These are phyloP conservation scores for Chelonus insularis DNA, from an alignment of 1,140 invertebrate species.

Conservation along the genomic window DNA sequence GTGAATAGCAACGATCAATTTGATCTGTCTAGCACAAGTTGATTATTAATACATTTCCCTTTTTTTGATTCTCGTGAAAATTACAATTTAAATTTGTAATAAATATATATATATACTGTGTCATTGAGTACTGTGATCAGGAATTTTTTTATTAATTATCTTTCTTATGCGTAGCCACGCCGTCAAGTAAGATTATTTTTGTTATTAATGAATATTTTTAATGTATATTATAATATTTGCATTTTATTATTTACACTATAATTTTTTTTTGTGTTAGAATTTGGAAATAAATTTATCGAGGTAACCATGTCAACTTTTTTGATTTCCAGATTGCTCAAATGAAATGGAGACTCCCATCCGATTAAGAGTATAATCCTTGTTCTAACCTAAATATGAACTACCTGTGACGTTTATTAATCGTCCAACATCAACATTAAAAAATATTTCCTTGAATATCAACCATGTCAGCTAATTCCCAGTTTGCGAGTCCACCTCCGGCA, in stretches of 20 bases:
- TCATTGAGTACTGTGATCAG: not conserved
- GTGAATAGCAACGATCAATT: too few relatives aligned
- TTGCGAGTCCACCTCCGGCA: slow-evolving; percentile 50
- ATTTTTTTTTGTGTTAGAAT: too few relatives aligned
- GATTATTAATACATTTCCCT: too few relatives aligned
- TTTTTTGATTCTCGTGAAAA: too few relatives aligned
- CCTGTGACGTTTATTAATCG: not conserved
- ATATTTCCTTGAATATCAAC: not conserved
- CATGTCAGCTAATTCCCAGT: slow-evolving; percentile 53
- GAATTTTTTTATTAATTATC: not conserved
- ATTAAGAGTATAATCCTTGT: not conserved
- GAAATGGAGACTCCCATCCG: slow-evolving; percentile 7
- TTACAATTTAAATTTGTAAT: not conserved
- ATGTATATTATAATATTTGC: not conserved
- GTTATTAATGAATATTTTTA: not conserved
- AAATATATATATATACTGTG: slow-evolving; percentile 2
- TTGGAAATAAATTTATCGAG: too few relatives aligned
- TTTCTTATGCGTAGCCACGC: not conserved
- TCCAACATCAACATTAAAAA: not conserved
- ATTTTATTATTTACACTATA: not conserved
- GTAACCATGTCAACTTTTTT: not conserved
- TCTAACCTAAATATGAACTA: slow-evolving; percentile 17
- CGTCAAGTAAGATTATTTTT: not conserved
- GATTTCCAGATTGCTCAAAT: not conserved
- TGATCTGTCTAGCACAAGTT: too few relatives aligned